These are phyloP conservation scores for Tragelaphus scriptus DNA, from an alignment of 2,113 vertebrate species.

Conservation along the genomic window DNA sequence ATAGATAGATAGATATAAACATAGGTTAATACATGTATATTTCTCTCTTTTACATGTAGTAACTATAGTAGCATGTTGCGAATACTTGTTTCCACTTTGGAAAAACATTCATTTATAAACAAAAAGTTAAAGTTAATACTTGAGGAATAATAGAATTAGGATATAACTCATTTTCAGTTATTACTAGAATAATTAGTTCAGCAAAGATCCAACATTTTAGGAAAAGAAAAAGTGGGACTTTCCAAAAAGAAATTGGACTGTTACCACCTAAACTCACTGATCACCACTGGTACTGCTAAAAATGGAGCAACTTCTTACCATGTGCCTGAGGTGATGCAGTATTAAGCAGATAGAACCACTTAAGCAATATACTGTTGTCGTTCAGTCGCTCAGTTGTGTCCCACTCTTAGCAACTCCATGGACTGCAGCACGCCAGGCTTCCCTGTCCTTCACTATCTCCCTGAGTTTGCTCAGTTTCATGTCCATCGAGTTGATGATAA, in stretches of 20 bases:
- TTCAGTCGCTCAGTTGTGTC: not conserved
- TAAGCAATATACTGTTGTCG: not conserved
- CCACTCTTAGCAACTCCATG: not conserved
- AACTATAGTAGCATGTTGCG: not conserved
- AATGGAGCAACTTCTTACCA: not conserved
- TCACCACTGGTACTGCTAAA: not conserved
- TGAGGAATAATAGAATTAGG: not conserved
- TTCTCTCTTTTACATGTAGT: not conserved
- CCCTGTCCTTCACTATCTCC: not conserved
- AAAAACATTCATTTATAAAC: not conserved
- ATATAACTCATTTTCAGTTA: not conserved
- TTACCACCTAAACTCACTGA: not conserved
- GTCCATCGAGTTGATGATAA: not conserved
- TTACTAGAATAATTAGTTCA: not conserved
- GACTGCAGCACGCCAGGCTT: not conserved
- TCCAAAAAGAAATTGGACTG: not conserved
- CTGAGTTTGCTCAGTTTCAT: not conserved
- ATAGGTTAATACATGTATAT: not conserved
- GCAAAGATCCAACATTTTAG: not conserved
- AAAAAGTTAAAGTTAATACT: not conserved
- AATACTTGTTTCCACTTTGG: not conserved
- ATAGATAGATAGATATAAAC: not conserved
- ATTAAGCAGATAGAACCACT: not conserved
- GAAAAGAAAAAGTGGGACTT: not conserved
- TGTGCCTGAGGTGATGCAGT: not conserved